Base-by-base conservation (phyloP, 2,797 vertebrate species). In the Acipenser ruthenus region DNA sequence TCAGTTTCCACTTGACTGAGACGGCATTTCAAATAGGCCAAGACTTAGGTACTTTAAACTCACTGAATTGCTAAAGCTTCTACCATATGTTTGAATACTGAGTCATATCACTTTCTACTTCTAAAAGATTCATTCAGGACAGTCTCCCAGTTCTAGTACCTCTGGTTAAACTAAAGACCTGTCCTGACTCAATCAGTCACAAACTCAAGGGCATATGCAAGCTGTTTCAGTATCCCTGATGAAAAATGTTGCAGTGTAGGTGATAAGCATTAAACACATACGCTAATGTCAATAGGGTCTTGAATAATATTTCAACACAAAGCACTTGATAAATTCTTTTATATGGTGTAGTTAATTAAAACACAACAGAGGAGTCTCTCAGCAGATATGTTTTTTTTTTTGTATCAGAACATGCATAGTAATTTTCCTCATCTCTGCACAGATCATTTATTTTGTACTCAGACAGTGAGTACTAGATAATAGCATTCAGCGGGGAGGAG, bases 221-320 rank as follows among this genome's bases (percentile, higher is more conserved):
- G 50, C 66, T 60, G 60, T 67, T 72, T 69, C 50, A 62, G 65
- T 69, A 61, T 65, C 68, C 67, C 50, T 62, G 12, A 60, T 72
- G 71, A 72, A 69, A 67, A 69, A 72, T 69, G 62, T 69, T 68
- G 61, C 65, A 51, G 50, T 7, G 53, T 56, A 53, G 62, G 67
- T 63, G 62, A 72, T 72, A 72, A 72, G 71, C 63, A 65, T 69
- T 67, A 69, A 69, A 69, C 59, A 64, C 67, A 67, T 67, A 63
- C 55, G 58, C 68, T 50, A 55, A 37, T 67, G 69, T 71, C 69
- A 67, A 65, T 61, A 67, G 69, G 66, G 62, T 48, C 60, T 49
- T 66, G 9, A 60, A 63, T 64, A 62, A 62, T 67, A 67, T 71
- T 71, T 48, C 69, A 65, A 60, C 58, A 60, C 55, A 67, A 60